These are phyloP conservation scores for Horisme vitalbata DNA, from an alignment of 2,888 invertebrate species.

Conservation along the genomic window DNA sequence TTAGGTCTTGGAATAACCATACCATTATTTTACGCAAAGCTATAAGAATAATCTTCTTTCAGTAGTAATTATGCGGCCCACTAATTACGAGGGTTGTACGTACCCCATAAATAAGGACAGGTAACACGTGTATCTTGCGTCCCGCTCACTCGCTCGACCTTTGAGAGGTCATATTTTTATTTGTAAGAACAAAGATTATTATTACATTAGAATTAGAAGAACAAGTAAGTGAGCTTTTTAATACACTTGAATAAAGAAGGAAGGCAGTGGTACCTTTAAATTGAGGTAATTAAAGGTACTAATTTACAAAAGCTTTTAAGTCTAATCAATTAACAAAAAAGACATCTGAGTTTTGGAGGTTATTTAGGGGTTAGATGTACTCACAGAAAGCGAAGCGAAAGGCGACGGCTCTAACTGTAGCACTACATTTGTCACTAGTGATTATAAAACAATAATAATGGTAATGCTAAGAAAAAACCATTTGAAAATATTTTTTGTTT, in stretches of 20 bases:
- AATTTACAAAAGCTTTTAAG: background rate
- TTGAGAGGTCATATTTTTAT: conserved; percentile 26
- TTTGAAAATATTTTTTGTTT: conserved; percentile 54
- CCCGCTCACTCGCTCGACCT: conserved; percentile 26
- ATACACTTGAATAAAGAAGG: background rate
- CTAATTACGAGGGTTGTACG: too few species aligned
- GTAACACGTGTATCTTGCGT: conserved; percentile 27
- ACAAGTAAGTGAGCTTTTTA: conserved; percentile 1
- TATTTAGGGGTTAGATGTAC: conserved; percentile 19
- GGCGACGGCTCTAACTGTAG: conserved; percentile 1
- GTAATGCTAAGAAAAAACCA: conserved; percentile 8
- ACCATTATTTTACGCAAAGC: background rate
- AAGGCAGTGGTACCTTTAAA: background rate
- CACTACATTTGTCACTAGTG: conserved; percentile 28
- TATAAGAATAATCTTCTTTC: conserved; percentile 6
- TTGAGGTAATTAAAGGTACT: background rate
- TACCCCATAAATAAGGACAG: conserved; percentile 21
- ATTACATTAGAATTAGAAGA: too few species aligned
- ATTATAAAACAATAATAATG: conserved; percentile 6
- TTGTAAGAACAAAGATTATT: background rate
- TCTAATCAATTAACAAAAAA: conserved; percentile 5
- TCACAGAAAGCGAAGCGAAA: conserved; percentile 32
- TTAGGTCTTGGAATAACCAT: background rate
- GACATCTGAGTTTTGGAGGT: conserved; percentile 21
- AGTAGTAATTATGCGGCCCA: conserved; percentile 7